Conservation (phyloP, 2,797 vertebrate species). For the Masticophis lateralis region DNA sequence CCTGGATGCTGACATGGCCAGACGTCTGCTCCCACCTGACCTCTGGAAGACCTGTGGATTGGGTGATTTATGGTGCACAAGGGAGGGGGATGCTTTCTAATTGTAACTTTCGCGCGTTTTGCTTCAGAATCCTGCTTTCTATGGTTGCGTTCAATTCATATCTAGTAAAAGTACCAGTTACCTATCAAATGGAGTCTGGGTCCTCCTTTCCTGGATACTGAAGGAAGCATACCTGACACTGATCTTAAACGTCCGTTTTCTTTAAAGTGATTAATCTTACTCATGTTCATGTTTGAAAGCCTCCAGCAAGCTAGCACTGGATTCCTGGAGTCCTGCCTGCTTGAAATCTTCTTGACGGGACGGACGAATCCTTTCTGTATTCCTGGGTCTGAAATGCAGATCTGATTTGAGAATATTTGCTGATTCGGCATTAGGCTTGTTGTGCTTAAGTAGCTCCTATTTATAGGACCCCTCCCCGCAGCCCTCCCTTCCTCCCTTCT, state of each 20-base stretch:
- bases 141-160: too few species aligned
- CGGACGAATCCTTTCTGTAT: not conserved
- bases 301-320: not conserved
- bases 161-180: too few species aligned
- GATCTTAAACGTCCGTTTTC: not conserved
- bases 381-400: not conserved
- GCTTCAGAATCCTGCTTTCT: too few species aligned
- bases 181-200: too few species aligned
- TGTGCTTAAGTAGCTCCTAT: not conserved
- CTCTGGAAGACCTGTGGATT: too few species aligned
- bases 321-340: not conserved
- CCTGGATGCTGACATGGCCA: too few species aligned
- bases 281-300: not conserved
- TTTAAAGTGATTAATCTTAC: not conserved
- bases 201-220: too few species aligned
- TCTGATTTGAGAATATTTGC: not conserved
- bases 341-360: not conserved
- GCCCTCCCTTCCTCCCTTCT: not conserved
- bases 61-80: too few species aligned
- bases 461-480: not conserved
- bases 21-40: too few species aligned
- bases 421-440: not conserved
- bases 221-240: too few species aligned
- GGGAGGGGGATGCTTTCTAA: too few species aligned
- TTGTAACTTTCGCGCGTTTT: too few species aligned